Evolutionary conservation across 64 coral and sea anemone genomes (phyloP).

Genomic region (Stichodactyla helianthus): DNA sequence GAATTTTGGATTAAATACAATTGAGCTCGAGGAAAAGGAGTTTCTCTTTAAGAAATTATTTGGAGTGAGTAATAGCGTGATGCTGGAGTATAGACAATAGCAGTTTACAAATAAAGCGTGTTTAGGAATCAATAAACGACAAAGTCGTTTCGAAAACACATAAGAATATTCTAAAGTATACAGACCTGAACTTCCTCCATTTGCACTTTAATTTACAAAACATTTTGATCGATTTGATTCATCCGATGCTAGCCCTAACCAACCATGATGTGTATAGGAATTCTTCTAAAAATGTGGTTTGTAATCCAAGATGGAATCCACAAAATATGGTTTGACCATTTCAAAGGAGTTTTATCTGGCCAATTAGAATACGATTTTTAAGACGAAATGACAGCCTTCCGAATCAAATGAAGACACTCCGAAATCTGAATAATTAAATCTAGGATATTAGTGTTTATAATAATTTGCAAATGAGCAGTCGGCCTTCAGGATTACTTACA

Average conservation of each 20-base stretch:
- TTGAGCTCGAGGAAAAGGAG: neutral
- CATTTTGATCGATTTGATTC: neutral
- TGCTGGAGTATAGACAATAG: neutral
- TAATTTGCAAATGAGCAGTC: constrained; percentile 14
- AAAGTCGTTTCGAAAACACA: neutral
- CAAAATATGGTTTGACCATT: constrained; percentile 10
- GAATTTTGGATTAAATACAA: neutral
- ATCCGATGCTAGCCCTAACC: neutral
- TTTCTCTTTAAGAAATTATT: neutral
- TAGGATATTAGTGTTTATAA: neutral
- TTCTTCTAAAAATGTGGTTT: constrained; percentile 12
- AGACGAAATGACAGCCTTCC: neutral
- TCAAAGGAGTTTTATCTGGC: neutral
- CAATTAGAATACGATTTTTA: constrained; percentile 15
- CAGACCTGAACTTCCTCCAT: neutral
- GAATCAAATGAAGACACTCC: neutral
- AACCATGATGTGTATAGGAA: neutral
- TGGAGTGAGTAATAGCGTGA: neutral
- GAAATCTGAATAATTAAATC: neutral
- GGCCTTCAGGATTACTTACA: neutral
- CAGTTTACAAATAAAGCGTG: neutral
- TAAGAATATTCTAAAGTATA: neutral
- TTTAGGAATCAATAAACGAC: neutral
- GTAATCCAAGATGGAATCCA: constrained; percentile 16
- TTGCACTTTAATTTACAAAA: neutral